Evolutionary conservation across 1,140 invertebrate species (phyloP), one percentile per base, ranked within the genome.

Genomic region (Temnothorax curvispinosus): DNA sequence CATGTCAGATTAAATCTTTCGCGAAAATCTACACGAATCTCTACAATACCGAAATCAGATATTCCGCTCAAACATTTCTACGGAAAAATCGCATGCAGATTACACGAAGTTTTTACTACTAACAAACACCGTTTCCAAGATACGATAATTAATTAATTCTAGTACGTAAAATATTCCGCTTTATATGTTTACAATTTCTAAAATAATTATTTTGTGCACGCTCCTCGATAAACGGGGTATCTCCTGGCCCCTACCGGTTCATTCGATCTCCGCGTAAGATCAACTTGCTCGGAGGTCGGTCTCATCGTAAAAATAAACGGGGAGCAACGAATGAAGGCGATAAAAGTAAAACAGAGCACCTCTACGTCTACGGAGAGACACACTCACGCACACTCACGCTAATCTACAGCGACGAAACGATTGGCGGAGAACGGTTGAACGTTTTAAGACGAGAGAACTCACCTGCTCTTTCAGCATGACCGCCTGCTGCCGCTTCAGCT

Each of bases 401-500:
- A 78, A 77, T 67, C 89, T 90, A 91, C 89, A 76, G 60, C 77
- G 87, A 85, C 67, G 89, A 87, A n/a, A 90, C 56, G 89, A 84
- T 76, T 50, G 56, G 82, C n/a, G 81, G 11, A 3, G 85, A 80
- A 82, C 67, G 58, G 38, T 78, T n/a, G 27, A 27, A 27, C 38
- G 88, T 76, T 72, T 62, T 82, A 13, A 77, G 8, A 64, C 72
- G 21, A 32, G 21, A 32, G 77, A 75, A 94, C 95, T 96, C 96
- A 98, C 98, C 97, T 98, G 98, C 96, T 98, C 98, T 95, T 98
- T 98, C 77, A 98, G 95, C 92, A 98, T 96, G 52, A 98, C 97
- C 85, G 98, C 97, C 94, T 98, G 98, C 94, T 98, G 98, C 92
- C 98, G 96, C 95, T 98, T 98, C 93, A 98, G 95, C 95, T 98